Evolutionary conservation across 2,888 invertebrate genomes (phyloP).

Genomic region (Didymodactylos carnosus): DNA sequence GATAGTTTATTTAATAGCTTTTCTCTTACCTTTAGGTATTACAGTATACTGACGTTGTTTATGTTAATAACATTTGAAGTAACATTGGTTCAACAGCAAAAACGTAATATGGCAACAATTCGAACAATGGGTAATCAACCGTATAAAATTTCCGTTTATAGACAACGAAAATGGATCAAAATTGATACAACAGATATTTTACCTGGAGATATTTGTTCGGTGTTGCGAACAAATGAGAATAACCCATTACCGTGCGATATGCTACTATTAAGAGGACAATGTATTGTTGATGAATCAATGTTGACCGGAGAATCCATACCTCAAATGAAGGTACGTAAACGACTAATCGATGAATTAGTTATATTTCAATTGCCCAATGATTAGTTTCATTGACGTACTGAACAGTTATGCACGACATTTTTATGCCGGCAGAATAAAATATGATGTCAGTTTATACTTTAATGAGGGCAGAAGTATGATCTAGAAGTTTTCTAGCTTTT

Average conservation of each 20-base stretch:
- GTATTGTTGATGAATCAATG: conserved; percentile 98
- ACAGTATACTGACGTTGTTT: conserved; percentile 77
- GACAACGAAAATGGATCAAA: conserved; percentile 69
- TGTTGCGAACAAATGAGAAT: conserved; percentile 37
- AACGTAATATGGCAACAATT: conserved; percentile 93
- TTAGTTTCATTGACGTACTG: conserved; percentile 2
- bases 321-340: conserved; percentile 58
- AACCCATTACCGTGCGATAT: conserved; percentile 84
- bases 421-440: too few relatives aligned
- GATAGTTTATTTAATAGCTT: too few relatives aligned
- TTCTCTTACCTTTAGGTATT: conserved; percentile 56
- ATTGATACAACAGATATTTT: conserved; percentile 66
- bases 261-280: conserved; percentile 70
- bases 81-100: conserved; percentile 87
- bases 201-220: conserved; percentile 86
- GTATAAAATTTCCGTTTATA: conserved; percentile 54
- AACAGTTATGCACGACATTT: too few relatives aligned
- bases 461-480: too few relatives aligned
- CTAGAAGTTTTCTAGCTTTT: too few relatives aligned
- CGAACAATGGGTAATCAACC: conserved; percentile 97
- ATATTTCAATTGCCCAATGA: neutral
- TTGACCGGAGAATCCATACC: conserved; percentile 94
- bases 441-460: too few relatives aligned
- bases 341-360: neutral
- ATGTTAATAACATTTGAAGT: conserved; percentile 93